Base-by-base conservation (phyloP, 2,113 vertebrate genomes). In the Tetrao urogallus region DNA sequence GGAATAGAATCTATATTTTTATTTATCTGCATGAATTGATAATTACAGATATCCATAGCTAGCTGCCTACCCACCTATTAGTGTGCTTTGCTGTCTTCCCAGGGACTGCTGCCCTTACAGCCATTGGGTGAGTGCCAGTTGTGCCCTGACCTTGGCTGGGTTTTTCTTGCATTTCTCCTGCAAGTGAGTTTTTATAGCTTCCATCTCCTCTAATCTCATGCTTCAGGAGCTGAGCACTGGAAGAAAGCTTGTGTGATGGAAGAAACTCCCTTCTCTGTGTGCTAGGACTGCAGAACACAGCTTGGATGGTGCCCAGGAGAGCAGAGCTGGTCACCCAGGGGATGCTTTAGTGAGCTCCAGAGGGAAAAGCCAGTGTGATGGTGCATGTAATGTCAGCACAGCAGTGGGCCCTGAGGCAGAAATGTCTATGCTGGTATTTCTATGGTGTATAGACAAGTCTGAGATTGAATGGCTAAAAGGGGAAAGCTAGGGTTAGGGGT, bases 301-400 rank as follows among this genome's bases (percentile, higher is more conserved):
- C 34, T 1, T 8, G 70, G 79, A 25, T 71, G 36, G 47, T 63
- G 64, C 58, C 1, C 80, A 36, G 81, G 66, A 87, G 81, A 95
- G 88, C 88, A 80, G 70, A 89, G 78, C 84, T 77, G 84, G 91
- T 83, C 89, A 71, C 82, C 47, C 89, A 74, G 75, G 94, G 92
- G 84, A 88, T 64, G 75, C 74, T 89, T 93, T 19, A 89, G 85
- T 52, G 72, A 91, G 92, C 56, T 88, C 92, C 52, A 91, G 84
- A 89, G 95, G 60, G 91, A 91, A 85, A 80, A 88, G 45, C 1
- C 0, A 50, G 34, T 0, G 2, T 92, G 93, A 83, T 94, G 82
- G 47, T 78, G 85, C 72, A 57, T 91, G 34, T 88, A 94, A 95
- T 94, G 57, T 60, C 67, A 85, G 56, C 47, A 94, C 74, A 74